Evolutionary conservation across 2,888 invertebrate species (phyloP), one percentile per base, ranked within the genome.

Genomic region (Rhagonycha lutea): DNA sequence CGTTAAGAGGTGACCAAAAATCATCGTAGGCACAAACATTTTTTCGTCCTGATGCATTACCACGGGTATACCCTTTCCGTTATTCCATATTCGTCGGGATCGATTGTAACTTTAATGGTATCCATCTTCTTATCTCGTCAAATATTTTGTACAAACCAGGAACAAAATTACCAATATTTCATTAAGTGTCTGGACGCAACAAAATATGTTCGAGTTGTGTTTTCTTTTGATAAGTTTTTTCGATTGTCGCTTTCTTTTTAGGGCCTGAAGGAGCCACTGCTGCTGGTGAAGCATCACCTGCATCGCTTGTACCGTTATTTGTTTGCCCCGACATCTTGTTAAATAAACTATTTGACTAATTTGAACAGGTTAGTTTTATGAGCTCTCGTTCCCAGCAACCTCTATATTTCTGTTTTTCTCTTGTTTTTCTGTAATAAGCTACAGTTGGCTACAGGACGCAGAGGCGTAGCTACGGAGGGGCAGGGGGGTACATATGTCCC

Each of bases 81-180:
- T 99, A 88, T 99, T 99, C 92, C 95, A 98, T 32, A 99, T 75
- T 92, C 93, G 83, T 97, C 98, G 63, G 92, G 88, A 84, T 94
- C 93, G 77, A 98, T 97, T 81, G 98, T 96, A 85, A 98, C 92
- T 90, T 94, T 96, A 74, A 99, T 97, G 71, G 92, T 91, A 84
- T 95, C 95, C 98, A 98, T 99, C 77, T 91, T 92, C 7, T 92
- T 89, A 86, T 98, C 98, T 72, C 98, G 91, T n/a, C n/a, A n/a
- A n/a, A n/a, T n/a, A n/a, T n/a, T n/a, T n/a, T n/a, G n/a, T n/a
- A n/a, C n/a, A n/a, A n/a, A n/a, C n/a, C n/a, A n/a, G n/a, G n/a
- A n/a, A n/a, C n/a, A n/a, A n/a, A n/a, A n/a, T n/a, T n/a, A 99
- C 99, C 81, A 99, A 90, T 83, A 99, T 99, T 93, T 99, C 99